These are phyloP conservation scores for Zaprionus ornatus DNA, from an alignment of 1,140 invertebrate species.

Conservation along the genomic window DNA sequence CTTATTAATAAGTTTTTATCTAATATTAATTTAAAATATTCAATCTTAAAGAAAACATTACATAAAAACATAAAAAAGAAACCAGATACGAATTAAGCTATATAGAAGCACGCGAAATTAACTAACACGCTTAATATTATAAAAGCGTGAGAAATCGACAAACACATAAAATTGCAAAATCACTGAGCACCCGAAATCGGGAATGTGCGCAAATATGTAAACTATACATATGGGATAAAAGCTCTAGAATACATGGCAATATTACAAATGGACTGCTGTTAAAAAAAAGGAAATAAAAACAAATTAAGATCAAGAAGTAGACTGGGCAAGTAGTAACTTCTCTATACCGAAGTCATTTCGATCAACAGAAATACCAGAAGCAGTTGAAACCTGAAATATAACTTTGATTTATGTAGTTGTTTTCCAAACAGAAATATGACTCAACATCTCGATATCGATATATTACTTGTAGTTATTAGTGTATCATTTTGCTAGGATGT, in stretches of 20 bases:
- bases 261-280: slow-evolving; percentile 53
- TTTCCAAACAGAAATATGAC: slow-evolving; percentile 73
- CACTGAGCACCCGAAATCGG: slow-evolving; percentile 33
- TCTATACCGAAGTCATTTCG: slow-evolving; percentile 38
- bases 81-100: slow-evolving; percentile 55
- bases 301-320: slow-evolving; percentile 26
- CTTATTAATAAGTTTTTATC: slow-evolving; percentile 76
- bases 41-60: slow-evolving; percentile 57
- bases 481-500: slow-evolving; percentile 80
- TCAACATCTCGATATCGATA: slow-evolving; percentile 80
- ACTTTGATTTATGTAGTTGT: slow-evolving; percentile 80
- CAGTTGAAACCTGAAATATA: slow-evolving; percentile 63
- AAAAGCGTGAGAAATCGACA: slow-evolving; percentile 26
- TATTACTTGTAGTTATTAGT: slow-evolving; percentile 80
- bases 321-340: slow-evolving; percentile 39
- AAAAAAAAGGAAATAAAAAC: slow-evolving; percentile 12
- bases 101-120: slow-evolving; percentile 67
- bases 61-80: slow-evolving; percentile 48
- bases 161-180: slow-evolving; percentile 39
- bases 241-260: slow-evolving; percentile 58
- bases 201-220: slow-evolving; percentile 61
- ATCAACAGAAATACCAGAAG: slow-evolving; percentile 44
- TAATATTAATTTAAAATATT: slow-evolving; percentile 75
- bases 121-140: slow-evolving; percentile 41
- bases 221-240: slow-evolving; percentile 62